These are phyloP conservation scores for Cyaniris semiargus DNA, from an alignment of 2,888 invertebrate species.

Conservation along the genomic window DNA sequence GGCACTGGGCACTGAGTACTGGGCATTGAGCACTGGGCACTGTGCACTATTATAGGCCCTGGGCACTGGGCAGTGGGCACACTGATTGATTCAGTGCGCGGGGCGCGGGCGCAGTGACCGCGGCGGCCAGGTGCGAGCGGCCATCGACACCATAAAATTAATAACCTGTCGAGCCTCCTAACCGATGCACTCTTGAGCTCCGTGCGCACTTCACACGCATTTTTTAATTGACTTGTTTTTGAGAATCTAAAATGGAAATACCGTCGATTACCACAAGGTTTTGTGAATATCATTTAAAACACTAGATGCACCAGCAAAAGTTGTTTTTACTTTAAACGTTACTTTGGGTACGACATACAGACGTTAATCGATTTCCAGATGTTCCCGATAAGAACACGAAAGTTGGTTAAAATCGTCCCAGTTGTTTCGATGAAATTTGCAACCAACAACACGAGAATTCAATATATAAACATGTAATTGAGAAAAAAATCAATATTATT, in stretches of 20 bases:
- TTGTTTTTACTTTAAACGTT: too few relatives aligned
- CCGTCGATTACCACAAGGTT: too few relatives aligned
- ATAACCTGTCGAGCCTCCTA: constrained; percentile 76
- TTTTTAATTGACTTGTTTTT: constrained; percentile 14
- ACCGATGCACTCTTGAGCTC: constrained; percentile 69
- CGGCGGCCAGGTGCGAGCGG: constrained; percentile 75
- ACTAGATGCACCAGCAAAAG: too few relatives aligned
- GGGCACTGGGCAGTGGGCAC: constrained; percentile 9
- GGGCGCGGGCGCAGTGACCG: constrained; percentile 68
- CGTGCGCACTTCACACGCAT: constrained; percentile 59
- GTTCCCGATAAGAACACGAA: too few relatives aligned
- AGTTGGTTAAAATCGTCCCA: too few relatives aligned
- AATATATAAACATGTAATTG: too few relatives aligned
- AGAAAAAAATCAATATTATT: too few relatives aligned
- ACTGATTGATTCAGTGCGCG: constrained; percentile 60
- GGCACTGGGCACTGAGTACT: too few relatives aligned
- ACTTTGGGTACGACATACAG: too few relatives aligned
- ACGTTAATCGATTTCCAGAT: too few relatives aligned
- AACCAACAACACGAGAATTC: too few relatives aligned
- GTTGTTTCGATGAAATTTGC: too few relatives aligned
- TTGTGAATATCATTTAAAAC: neutral
- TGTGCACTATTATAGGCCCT: neutral
- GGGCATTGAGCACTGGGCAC: neutral
- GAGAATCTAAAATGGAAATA: neutral
- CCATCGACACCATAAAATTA: constrained; percentile 81